A percentile compares a stretch with the other conserved stretches of the same genome.
These are phyloP conservation scores for Hydrozoanthus gracilis DNA, from an alignment of 92 coral and sea anemone species.

Conservation along the genomic window DNA sequence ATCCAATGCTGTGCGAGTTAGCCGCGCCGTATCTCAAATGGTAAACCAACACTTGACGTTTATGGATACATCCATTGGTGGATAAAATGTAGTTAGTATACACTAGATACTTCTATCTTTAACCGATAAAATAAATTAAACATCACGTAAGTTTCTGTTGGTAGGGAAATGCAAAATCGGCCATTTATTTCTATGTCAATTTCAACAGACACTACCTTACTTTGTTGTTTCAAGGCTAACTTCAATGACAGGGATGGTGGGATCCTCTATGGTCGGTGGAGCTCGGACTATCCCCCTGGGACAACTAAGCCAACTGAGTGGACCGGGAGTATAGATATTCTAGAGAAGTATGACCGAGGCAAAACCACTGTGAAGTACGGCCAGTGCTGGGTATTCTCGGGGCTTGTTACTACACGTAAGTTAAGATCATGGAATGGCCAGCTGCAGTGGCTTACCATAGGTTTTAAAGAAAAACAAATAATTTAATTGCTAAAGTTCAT, in stretches of 20 bases:
- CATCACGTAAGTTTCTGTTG: too few relatives aligned
- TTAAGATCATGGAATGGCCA: background rate
- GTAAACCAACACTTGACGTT: conserved; percentile 39
- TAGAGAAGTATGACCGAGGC: conserved; percentile 68
- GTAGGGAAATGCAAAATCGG: too few relatives aligned
- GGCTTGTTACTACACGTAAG: conserved; percentile 89
- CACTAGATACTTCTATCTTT: too few relatives aligned
- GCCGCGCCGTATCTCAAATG: conserved; percentile 83
- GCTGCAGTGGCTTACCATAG: too few relatives aligned
- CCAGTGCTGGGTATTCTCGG: conserved; percentile 99
- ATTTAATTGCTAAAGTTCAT: too few relatives aligned
- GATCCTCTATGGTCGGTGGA: conserved; percentile 88
- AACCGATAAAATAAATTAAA: too few relatives aligned
- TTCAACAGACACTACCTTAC: background rate
- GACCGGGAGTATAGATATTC: conserved; percentile 84
- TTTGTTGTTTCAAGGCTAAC: conserved; percentile 61
- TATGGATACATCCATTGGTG: too few relatives aligned
- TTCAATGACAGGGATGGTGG: conserved; percentile 85
- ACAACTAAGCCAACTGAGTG: conserved; percentile 78
- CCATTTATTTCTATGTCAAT: background rate
- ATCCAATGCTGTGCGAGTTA: conserved; percentile 63
- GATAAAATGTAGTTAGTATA: too few relatives aligned
- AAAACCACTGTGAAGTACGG: conserved; percentile 78
- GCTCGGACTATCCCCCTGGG: conserved; percentile 67
- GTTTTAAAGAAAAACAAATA: too few relatives aligned